Conservation (phyloP, 2,113 vertebrate species). For the Xenopus tropicalis region UCB_Xtro_10.0 CM004449.2:46402501-46403000, state of each 20-base stretch:
- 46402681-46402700: slow-evolving; percentile 24
- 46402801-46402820: neutral
- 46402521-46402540: neutral
- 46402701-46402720: slow-evolving; percentile 18
- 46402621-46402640: slow-evolving; percentile 18
- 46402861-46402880: neutral
- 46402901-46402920: neutral
- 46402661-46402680: slow-evolving; percentile 31
- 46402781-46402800: slow-evolving; percentile 13
- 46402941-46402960: too few relatives aligned
- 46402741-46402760: slow-evolving; percentile 31
- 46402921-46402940: too few relatives aligned
- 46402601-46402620: slow-evolving; percentile 36
- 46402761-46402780: slow-evolving; percentile 15
- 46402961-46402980: too few relatives aligned
- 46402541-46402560: slow-evolving; percentile 13
- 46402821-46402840: neutral
- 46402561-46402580: slow-evolving; percentile 29
- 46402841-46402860: neutral
- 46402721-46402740: slow-evolving; percentile 29
- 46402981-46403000: too few relatives aligned
- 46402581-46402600: slow-evolving; percentile 33
- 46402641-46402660: slow-evolving; percentile 20
- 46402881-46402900: neutral
- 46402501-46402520: slow-evolving; percentile 25